These are phyloP conservation scores for Morphnarchus princeps DNA, from an alignment of 2,113 vertebrate species.

Conservation along the genomic window DNA sequence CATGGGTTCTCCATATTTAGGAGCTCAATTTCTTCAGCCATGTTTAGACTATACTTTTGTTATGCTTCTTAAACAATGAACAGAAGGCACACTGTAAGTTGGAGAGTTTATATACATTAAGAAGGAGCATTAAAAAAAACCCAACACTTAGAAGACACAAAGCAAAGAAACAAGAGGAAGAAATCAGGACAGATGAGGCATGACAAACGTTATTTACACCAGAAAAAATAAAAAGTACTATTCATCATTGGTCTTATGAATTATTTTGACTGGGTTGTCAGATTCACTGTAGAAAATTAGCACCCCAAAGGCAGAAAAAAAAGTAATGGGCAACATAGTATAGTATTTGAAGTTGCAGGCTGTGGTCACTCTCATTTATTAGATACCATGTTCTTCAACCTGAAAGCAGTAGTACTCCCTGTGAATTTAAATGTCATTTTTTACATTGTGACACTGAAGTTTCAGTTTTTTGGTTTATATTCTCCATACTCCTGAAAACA, in stretches of 20 bases:
- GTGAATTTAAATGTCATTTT: not conserved
- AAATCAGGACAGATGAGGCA: not conserved
- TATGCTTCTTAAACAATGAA: not conserved
- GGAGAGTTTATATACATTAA: not conserved
- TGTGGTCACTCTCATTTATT: not conserved
- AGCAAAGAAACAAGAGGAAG: not conserved
- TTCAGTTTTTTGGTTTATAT: not conserved
- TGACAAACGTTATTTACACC: not conserved
- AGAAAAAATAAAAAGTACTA: not conserved
- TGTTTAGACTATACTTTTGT: not conserved
- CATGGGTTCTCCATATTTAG: not conserved
- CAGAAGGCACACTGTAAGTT: not conserved
- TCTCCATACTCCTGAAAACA: not conserved
- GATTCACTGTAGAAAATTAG: not conserved
- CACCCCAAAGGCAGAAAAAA: not conserved
- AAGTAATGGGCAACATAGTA: not conserved
- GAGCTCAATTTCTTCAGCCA: not conserved
- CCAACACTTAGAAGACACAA: not conserved
- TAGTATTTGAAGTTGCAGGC: not conserved
- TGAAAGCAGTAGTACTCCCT: not conserved
- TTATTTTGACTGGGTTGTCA: slow-evolving; percentile 14
- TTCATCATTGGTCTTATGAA: not conserved
- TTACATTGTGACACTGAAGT: not conserved
- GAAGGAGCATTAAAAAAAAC: not conserved
- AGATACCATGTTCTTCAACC: not conserved